Evolutionary conservation across 2,888 invertebrate genomes (phyloP).

Genomic region (Eustalomyia histrio): DNA sequence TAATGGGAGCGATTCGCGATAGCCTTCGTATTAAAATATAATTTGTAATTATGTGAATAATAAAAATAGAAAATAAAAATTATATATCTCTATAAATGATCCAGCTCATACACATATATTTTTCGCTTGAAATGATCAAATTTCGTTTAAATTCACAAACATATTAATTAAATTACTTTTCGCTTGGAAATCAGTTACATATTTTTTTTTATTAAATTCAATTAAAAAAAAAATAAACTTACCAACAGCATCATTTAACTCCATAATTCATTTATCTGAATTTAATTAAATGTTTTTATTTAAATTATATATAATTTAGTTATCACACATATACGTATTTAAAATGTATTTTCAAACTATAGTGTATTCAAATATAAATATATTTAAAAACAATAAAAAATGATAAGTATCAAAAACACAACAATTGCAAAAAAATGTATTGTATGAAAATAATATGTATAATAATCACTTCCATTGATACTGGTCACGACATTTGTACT

Average conservation of each 20-base stretch:
- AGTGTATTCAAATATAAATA: neutral
- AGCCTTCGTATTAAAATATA: no score
- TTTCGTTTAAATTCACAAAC: no score
- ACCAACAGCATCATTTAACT: conserved; percentile 56
- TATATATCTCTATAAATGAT: no score
- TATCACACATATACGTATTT: neutral
- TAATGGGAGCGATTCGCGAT: no score
- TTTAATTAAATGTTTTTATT: conserved; percentile 1
- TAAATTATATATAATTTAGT: neutral
- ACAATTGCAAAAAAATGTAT: neutral
- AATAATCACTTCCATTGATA: neutral
- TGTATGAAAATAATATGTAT: no score
- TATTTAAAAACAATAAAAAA: neutral
- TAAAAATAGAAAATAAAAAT: no score
- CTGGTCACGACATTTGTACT: neutral
- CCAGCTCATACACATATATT: no score
- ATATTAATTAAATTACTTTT: no score
- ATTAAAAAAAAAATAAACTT: conserved; percentile 31
- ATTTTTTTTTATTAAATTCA: neutral
- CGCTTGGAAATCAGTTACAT: no score
- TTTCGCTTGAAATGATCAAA: no score
- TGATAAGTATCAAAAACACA: neutral
- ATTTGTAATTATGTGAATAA: no score
- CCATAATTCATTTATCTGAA: conserved; percentile 43
- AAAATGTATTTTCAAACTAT: neutral